A percentile compares a stretch with the other conserved stretches of the same genome.
phyloP scores from a whole-genome alignment of 2,797 vertebrate genomes.

The Scolopax rusticola region DNA sequence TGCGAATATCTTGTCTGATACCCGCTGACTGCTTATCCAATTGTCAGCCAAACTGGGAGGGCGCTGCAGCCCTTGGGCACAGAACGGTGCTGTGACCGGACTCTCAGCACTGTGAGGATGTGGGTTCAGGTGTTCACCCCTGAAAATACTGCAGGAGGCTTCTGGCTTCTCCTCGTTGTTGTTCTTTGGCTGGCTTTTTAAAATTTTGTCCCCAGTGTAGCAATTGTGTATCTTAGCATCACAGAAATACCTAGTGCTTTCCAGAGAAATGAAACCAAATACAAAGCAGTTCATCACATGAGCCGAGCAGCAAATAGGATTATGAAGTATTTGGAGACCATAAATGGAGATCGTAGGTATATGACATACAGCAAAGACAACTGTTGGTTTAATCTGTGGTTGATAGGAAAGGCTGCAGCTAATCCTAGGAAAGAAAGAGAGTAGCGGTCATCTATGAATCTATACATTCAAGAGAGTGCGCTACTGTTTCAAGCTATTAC shows the following conservation, averaged over 20 bases:
- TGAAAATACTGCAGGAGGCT: not conserved
- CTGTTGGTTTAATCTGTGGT: not conserved
- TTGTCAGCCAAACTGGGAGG: not conserved
- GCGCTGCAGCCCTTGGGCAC: not conserved
- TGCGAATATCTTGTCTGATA: not conserved
- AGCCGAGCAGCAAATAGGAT: not conserved
- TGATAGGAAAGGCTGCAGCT: constrained; percentile 45
- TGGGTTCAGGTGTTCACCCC: too few relatives aligned
- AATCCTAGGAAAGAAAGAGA: constrained; percentile 15
- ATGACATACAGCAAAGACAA: not conserved
- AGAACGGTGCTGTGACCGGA: not conserved
- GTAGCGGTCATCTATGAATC: not conserved
- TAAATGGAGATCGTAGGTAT: constrained; percentile 14
- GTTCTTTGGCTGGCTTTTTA: not conserved
- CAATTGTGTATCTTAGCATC: not conserved
- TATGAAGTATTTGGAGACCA: not conserved
- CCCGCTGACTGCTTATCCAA: not conserved
- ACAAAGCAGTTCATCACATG: not conserved
- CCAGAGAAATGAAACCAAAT: not conserved
- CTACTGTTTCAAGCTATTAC: not conserved
- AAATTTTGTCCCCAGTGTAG: not conserved
- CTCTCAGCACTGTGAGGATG: too few relatives aligned
- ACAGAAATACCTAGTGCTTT: not conserved
- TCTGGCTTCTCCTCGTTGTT: not conserved
- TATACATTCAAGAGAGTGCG: constrained; percentile 12